Evolutionary conservation across 2,888 invertebrate genomes (phyloP).

Genomic region (Ischnus inquisitorius): DNA sequence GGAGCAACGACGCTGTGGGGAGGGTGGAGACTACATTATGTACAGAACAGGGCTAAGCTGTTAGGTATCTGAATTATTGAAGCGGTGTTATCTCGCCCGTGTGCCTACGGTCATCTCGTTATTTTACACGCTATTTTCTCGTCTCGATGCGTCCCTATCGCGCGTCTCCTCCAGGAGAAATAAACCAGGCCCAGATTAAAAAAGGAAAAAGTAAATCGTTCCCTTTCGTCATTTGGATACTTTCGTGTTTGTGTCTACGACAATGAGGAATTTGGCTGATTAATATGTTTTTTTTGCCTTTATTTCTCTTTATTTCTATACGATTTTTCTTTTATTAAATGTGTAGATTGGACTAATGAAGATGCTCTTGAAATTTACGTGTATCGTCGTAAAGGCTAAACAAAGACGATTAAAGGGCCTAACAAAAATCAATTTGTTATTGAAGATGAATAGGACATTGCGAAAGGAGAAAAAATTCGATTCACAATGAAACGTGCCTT

Average conservation of each 20-base stretch:
- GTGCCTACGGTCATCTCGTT: slow-evolving; percentile 84
- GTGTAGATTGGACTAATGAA: neutral
- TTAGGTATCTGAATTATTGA: slow-evolving; percentile 85
- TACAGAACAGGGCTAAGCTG: slow-evolving; percentile 85
- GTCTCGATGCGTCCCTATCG: slow-evolving; percentile 18
- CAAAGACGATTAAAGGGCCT: neutral
- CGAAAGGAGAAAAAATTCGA: slow-evolving; percentile 8
- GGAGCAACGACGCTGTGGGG: slow-evolving; percentile 68
- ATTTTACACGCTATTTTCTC: slow-evolving; percentile 79
- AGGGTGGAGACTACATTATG: slow-evolving; percentile 83
- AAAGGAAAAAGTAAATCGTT: no score
- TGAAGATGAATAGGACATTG: slow-evolving; percentile 1
- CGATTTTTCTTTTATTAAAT: no score
- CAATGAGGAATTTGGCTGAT: no score
- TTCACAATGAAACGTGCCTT: slow-evolving; percentile 57
- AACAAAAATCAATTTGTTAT: neutral
- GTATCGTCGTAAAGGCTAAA: neutral
- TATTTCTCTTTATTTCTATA: no score
- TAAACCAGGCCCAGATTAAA: no score
- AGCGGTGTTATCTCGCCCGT: slow-evolving; percentile 83
- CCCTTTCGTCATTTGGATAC: no score
- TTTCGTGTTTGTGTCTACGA: no score
- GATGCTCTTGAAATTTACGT: neutral
- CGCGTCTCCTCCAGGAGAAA: no score
- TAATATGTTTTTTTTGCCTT: no score